A percentile compares a stretch with the other conserved stretches of the same genome.
phyloP scores from a whole-genome alignment of 2,113 vertebrate species.

The Terrapene triunguis region DNA sequence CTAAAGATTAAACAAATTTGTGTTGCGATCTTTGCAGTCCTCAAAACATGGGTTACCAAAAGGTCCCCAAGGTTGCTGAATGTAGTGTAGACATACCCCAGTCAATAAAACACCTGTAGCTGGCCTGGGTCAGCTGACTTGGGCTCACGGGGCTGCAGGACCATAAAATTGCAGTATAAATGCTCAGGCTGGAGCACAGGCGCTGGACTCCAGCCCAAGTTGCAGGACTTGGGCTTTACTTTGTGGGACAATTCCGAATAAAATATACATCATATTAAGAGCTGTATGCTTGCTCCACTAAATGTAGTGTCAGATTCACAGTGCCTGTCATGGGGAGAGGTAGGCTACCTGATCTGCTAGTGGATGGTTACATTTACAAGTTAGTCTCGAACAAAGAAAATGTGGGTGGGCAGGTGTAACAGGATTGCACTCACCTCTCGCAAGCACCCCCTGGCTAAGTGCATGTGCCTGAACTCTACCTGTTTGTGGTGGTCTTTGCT shows the following conservation, averaged over 20 bases:
- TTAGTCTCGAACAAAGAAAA: neutral
- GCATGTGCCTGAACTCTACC: too few species aligned
- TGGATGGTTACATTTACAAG: neutral
- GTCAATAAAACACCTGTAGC: neutral
- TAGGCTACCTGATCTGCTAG: neutral
- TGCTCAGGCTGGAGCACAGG: neutral
- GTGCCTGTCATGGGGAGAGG: neutral
- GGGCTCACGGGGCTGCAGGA: neutral
- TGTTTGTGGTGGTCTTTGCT: too few species aligned
- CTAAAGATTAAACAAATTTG: neutral
- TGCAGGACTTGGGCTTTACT: neutral
- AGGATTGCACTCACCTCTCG: too few species aligned
- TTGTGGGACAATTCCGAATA: neutral
- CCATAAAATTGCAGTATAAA: neutral
- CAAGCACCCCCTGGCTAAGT: too few species aligned
- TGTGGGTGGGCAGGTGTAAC: neutral
- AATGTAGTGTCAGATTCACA: neutral
- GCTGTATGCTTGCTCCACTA: neutral
- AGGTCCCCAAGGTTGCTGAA: fast-evolving
- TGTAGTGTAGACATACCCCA: too few species aligned
- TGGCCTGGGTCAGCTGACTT: neutral
- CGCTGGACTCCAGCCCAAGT: neutral
- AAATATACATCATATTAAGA: neutral
- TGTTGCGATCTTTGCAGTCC: neutral
- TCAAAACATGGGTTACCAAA: neutral